A percentile compares a stretch with the other conserved stretches of the same genome.
Conservation (phyloP, 2,888 invertebrate genomes). For the Dicranocentrus wangi region DNA sequence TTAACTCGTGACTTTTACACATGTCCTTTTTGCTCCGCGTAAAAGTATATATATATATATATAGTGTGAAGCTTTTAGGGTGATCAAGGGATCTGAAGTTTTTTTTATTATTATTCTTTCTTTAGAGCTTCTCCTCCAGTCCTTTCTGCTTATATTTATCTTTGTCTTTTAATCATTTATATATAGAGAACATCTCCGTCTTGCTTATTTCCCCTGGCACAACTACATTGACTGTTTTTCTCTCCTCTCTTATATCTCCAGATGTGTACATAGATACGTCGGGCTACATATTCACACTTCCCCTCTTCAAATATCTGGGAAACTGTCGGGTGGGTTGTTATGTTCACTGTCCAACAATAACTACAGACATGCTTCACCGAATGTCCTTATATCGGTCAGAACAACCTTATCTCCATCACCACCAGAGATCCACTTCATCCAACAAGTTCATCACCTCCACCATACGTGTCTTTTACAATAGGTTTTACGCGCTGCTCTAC, state of each 20-base stretch:
- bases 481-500: slow-evolving; percentile 90
- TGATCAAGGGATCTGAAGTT: background rate
- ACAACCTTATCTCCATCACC: slow-evolving; percentile 34
- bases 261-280: slow-evolving; percentile 95
- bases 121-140: slow-evolving; percentile 4
- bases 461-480: slow-evolving; percentile 91
- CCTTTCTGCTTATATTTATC: no score
- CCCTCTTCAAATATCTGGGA: slow-evolving; percentile 91
- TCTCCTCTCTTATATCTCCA: slow-evolving; percentile 75
- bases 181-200: no score
- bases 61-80: slow-evolving; percentile 1
- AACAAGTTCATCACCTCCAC: slow-evolving; percentile 80
- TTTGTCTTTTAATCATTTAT: no score
- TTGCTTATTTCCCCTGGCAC: no score
- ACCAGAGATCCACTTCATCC: slow-evolving; percentile 37
- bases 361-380: slow-evolving; percentile 90
- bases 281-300: slow-evolving; percentile 94
- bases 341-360: slow-evolving; percentile 87
- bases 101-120: background rate
- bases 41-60: no score
- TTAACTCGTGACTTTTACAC: slow-evolving; percentile 30
- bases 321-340: slow-evolving; percentile 89
- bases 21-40: background rate
- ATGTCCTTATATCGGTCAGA: slow-evolving; percentile 76
- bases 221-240: no score